These are phyloP conservation scores for Borostomias antarcticus DNA, from an alignment of 2,797 vertebrate genomes.

Conservation along the genomic window DNA sequence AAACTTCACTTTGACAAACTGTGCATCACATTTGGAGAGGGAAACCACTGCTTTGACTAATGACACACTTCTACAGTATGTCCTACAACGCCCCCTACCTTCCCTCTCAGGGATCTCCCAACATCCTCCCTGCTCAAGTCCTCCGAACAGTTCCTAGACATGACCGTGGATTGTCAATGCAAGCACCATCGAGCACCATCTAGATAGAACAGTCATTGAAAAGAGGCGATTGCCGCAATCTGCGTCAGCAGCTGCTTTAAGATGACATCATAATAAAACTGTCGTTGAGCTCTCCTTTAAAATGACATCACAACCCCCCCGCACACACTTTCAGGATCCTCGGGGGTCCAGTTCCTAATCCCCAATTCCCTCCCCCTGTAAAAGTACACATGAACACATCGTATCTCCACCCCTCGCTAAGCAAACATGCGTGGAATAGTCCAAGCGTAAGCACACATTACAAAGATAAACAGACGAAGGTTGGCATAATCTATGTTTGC, in stretches of 20 bases:
- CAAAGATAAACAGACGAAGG: slow-evolving; percentile 10
- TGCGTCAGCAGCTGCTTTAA: slow-evolving; percentile 32
- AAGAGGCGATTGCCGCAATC: slow-evolving; percentile 41
- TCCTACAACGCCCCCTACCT: background rate
- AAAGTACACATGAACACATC: too few relatives aligned
- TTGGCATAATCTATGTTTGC: slow-evolving; percentile 7
- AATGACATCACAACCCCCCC: slow-evolving; percentile 26
- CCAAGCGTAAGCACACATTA: slow-evolving; percentile 30
- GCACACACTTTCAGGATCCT: slow-evolving; percentile 9
- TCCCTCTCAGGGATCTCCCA: slow-evolving; percentile 13
- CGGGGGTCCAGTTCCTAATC: background rate
- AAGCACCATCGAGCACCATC: slow-evolving; percentile 51
- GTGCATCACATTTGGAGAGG: slow-evolving; percentile 52
- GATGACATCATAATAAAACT: slow-evolving; percentile 56
- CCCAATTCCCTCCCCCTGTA: background rate
- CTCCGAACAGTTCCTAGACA: slow-evolving; percentile 32
- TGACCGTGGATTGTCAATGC: slow-evolving; percentile 77
- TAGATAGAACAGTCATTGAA: slow-evolving; percentile 29
- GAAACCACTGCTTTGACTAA: slow-evolving; percentile 42
- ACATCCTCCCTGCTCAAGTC: slow-evolving; percentile 24
- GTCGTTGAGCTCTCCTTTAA: slow-evolving; percentile 31
- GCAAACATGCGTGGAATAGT: slow-evolving; percentile 2
- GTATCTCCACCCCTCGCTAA: background rate
- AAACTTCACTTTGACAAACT: slow-evolving; percentile 37
- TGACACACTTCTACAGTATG: slow-evolving; percentile 11